Evolutionary conservation across 2,113 vertebrate genomes (phyloP).

Genomic region (Gnathonemus echidnorhynchus): DNA sequence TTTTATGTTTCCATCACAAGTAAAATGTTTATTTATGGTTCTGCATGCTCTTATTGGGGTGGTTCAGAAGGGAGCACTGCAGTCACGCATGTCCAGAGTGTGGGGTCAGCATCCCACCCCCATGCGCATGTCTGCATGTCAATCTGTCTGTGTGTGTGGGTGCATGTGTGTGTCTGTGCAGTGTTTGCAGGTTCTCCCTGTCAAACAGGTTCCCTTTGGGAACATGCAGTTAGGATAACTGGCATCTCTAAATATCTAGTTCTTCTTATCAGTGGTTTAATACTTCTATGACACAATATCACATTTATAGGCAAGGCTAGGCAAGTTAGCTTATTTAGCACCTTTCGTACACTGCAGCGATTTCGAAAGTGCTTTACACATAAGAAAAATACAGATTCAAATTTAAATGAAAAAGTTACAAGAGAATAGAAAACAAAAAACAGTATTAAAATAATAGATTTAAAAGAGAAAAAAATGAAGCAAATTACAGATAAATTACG

Average conservation of each 20-base stretch:
- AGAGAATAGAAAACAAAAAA: neutral
- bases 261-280: neutral
- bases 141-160: neutral
- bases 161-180: neutral
- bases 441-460: neutral
- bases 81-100: neutral
- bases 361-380: neutral
- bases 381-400: neutral
- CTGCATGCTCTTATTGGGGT: neutral
- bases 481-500: neutral
- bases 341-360: neutral
- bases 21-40: neutral
- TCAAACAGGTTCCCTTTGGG: neutral
- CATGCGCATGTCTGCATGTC: too few species aligned
- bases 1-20: neutral
- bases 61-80: neutral
- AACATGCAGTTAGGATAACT: neutral
- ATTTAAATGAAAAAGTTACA: neutral
- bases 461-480: neutral
- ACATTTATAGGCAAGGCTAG: neutral
- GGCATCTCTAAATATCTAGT: neutral
- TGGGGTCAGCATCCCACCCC: neutral
- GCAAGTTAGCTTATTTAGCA: neutral
- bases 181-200: neutral
- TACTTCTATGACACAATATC: neutral